These are phyloP conservation scores for Anoura caudifer DNA, from an alignment of 2,113 vertebrate genomes.

Conservation along the genomic window DNA sequence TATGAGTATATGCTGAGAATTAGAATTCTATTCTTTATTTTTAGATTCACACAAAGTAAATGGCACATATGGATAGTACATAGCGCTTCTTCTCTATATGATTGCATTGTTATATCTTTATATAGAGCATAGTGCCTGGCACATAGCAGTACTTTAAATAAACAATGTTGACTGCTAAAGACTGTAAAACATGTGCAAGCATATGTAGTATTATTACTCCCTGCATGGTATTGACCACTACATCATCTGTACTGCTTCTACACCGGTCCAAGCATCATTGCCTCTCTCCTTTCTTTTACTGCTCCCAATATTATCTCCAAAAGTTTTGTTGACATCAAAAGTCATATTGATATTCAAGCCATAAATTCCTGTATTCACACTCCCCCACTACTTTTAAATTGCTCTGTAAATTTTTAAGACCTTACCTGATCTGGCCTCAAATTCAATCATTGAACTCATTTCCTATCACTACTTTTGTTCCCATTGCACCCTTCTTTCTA, in stretches of 20 bases:
- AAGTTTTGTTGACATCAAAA: not conserved
- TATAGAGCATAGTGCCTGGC: not conserved
- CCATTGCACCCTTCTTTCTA: not conserved
- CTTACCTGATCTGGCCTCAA: not conserved
- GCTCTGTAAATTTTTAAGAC: not conserved
- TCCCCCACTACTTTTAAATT: not conserved
- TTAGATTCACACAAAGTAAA: not conserved
- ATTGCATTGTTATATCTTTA: not conserved
- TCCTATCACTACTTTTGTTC: not conserved
- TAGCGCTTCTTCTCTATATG: not conserved
- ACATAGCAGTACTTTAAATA: not conserved
- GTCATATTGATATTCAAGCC: not conserved
- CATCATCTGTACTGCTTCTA: not conserved
- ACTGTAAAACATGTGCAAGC: not conserved
- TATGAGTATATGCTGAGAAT: not conserved
- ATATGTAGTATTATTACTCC: not conserved
- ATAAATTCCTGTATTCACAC: not conserved
- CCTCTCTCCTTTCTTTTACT: not conserved
- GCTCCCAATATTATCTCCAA: not conserved
- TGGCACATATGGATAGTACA: not conserved
- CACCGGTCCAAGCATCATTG: not conserved
- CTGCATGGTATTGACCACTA: too few relatives aligned
- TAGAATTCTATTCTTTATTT: not conserved
- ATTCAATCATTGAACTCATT: not conserved
- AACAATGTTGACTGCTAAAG: not conserved